Base-by-base conservation (phyloP, 1,140 invertebrate species). In the Sitobion miscanthi region DNA sequence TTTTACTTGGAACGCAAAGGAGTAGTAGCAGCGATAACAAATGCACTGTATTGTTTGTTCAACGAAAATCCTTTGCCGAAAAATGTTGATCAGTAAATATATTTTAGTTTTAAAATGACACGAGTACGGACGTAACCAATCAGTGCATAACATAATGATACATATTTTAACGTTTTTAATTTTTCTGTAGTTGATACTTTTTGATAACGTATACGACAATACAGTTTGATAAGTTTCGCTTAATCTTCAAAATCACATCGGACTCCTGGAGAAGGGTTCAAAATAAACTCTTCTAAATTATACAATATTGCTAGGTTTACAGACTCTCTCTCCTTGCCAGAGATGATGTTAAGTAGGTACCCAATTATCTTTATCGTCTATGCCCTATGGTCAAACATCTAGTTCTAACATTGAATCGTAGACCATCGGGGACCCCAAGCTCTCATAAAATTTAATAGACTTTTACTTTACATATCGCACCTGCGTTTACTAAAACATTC, bases 1-100 rank as follows among this genome's bases (percentile, higher is more conserved):
- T 77, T 38, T 7, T 91, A 91, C 21, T 91, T 91, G 14, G 90
- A 91, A 77, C 90, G 62, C 7, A 91, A 91, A 20, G 90, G 57
- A 47, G 90, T 91, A 45, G 6, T 42, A 23, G 30, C 11, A 21
- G 90, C 42, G 2, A 82, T 91, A 49, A 47, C 25, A n/a, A 42
- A 77, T 8, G 35, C 38, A 25, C 25, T 91, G 17, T 45, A n/a
- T 77, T 17, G 30, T 45, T 77, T 91, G 17, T 91, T 91, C 52
- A 45, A 77, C 8, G 57, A 91, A 91, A 69, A 91, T 3, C 38
- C 38, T 91, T 82, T 30, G 30, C 90, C 90, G 2, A 45, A 91
- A 45, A 91, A 69, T 17, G 54, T 69, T n/a, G 4, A 77, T 35
- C 57, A 91, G 90, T 91, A 91, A 91, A 77, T 77, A 77, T 77